These are phyloP conservation scores for Drosophila sp. DNA, from an alignment of 1,140 invertebrate genomes.

Conservation along the genomic window DNA sequence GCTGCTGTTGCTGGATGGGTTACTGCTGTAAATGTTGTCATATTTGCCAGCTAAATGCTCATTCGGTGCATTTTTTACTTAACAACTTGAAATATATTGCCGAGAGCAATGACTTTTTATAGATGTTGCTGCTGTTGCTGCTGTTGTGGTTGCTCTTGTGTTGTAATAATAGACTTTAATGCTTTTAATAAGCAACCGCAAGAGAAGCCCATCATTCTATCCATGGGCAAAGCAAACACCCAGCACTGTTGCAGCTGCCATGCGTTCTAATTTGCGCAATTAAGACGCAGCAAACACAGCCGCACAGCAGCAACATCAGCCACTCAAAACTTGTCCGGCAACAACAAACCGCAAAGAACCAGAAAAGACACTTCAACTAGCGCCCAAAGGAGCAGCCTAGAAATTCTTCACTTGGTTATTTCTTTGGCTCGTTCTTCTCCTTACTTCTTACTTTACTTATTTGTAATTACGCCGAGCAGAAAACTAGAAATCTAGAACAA, in stretches of 20 bases:
- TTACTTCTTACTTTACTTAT: conserved; percentile 44
- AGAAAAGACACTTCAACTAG: conserved; percentile 76
- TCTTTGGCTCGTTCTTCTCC: conserved; percentile 3
- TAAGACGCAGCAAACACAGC: conserved; percentile 63
- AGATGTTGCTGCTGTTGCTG: conserved; percentile 25
- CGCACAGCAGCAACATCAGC: conserved; percentile 43
- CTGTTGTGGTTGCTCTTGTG: conserved; percentile 32
- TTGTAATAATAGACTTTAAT: conserved; percentile 79
- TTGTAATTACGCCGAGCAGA: conserved; percentile 70
- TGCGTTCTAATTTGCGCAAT: conserved; percentile 81
- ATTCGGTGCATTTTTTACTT: conserved; percentile 45
- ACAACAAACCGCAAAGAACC: conserved; percentile 42
- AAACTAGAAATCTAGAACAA: conserved; percentile 73
- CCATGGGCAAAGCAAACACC: conserved; percentile 66
- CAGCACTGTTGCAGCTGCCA: conserved; percentile 67
- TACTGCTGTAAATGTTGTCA: conserved; percentile 52
- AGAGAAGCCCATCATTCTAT: conserved; percentile 61
- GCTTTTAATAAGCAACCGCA: conserved; percentile 78
- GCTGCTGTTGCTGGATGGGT: background rate
- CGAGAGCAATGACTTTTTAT: conserved; percentile 69
- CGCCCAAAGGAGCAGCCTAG: conserved; percentile 77
- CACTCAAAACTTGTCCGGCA: conserved; percentile 75
- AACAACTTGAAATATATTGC: conserved; percentile 35
- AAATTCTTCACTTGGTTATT: conserved; percentile 46
- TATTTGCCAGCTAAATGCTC: conserved; percentile 58